Base-by-base conservation (phyloP, 2,797 vertebrate species). In the Leptodactylus fallax region DNA sequence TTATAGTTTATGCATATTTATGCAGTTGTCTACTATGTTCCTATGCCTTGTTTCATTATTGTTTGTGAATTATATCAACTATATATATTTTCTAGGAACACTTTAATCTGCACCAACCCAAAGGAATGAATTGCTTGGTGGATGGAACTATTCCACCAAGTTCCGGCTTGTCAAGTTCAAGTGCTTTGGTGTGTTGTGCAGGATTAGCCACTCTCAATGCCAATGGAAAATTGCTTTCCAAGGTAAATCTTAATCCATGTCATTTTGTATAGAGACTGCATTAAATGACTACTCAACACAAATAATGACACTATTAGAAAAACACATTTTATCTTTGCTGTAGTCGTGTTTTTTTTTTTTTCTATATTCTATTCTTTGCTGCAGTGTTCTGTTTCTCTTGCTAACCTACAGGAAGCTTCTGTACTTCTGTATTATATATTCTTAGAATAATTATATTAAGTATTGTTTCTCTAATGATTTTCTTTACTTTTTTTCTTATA, bases 161-260 rank as follows among this genome's bases (percentile, higher is more conserved):
- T 92, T 99, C 98, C 2, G 98, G 98, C 72, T 96, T 99, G 76
- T 99, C 98, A 87, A 99, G 98, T 92, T 99, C 98, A 79, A 99
- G 98, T 91, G 98, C 97, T 58, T 93, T 99, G 91, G 98, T 99
- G 88, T 99, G 98, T 90, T 99, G 98, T 91, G 97, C 98, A 36
- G 98, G 96, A 71, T 95, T 99, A 10, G 93, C 96, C 89, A 97
- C 97, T 0, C 95, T 97, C 90, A 95, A 94, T 90, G 97, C 96
- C 63, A 97, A 99, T 92, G 94, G 95, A 85, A 95, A 96, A 93
- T 95, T 93, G 82, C 95, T 99, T 72, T 96, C 98, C 83, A 99
- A 99, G 97, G 98, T 99, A 95, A 94, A 90, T 78, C 25, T 60
- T 88, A 14, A 60, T 36, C 8, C 14, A 7, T 78, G 7, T 76